These are phyloP conservation scores for Sebastes elongatus DNA, from an alignment of 2,797 vertebrate species.

Conservation along the genomic window DNA sequence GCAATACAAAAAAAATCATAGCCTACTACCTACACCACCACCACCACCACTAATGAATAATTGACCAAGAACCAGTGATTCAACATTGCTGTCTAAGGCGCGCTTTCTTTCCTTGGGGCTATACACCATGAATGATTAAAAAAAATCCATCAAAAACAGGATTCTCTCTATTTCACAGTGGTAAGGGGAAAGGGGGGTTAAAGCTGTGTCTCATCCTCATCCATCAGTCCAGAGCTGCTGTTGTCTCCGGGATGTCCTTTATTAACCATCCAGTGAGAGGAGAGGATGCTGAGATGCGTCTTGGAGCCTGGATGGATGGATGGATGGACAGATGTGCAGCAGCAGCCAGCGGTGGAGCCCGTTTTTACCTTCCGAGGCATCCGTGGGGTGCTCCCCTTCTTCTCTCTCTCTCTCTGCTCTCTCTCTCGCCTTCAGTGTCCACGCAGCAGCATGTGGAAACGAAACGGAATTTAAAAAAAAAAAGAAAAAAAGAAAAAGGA, in stretches of 20 bases:
- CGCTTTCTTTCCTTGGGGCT: slow-evolving; percentile 65
- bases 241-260: slow-evolving; percentile 52
- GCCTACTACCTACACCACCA: slow-evolving; percentile 46
- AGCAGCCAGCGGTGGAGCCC: slow-evolving; percentile 66
- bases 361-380: slow-evolving; percentile 68
- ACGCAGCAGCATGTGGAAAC: slow-evolving; percentile 51
- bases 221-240: slow-evolving; percentile 47
- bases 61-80: slow-evolving; percentile 72
- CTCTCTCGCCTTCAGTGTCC: slow-evolving; percentile 35
- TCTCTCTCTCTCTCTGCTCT: slow-evolving; percentile 18
- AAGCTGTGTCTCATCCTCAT: slow-evolving; percentile 62
- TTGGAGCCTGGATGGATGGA: slow-evolving; percentile 34
- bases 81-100: slow-evolving; percentile 71
- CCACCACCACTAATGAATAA: slow-evolving; percentile 64
- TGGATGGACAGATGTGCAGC: too few relatives aligned
- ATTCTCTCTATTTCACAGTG: slow-evolving; percentile 66
- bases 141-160: slow-evolving; percentile 54
- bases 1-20: slow-evolving; percentile 66
- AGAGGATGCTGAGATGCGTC: slow-evolving; percentile 14
- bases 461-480: neutral
- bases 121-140: slow-evolving; percentile 61
- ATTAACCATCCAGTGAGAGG: slow-evolving; percentile 46
- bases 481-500: slow-evolving; percentile 3
- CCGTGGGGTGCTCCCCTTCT: slow-evolving; percentile 58
- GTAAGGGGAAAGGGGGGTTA: slow-evolving; percentile 49